phyloP scores from a whole-genome alignment of 1,140 invertebrate genomes.

The Cherax quadricarinatus region DNA sequence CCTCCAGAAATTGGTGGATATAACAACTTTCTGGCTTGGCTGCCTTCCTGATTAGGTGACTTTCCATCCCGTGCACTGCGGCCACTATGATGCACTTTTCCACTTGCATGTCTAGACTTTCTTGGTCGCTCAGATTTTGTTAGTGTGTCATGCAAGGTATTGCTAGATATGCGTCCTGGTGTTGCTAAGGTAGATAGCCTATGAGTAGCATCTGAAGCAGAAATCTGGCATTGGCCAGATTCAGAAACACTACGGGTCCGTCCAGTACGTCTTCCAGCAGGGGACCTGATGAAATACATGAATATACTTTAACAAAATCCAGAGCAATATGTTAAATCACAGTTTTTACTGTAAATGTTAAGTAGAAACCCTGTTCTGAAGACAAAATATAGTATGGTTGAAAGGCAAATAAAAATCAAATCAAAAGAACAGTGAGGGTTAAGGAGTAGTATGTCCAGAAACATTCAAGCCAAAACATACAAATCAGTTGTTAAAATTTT shows the following conservation, averaged over 20 bases:
- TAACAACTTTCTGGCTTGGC: slow-evolving; percentile 24
- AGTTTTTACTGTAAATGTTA: not conserved
- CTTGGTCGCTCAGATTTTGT: slow-evolving; percentile 32
- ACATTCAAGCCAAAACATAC: too few species aligned
- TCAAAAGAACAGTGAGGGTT: too few species aligned
- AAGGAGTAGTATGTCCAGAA: too few species aligned
- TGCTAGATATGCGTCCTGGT: slow-evolving; percentile 40
- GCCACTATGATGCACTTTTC: slow-evolving; percentile 37
- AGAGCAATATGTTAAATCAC: too few species aligned
- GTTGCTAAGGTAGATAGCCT: slow-evolving; percentile 46
- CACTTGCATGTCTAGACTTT: slow-evolving; percentile 52
- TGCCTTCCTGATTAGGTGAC: slow-evolving; percentile 28
- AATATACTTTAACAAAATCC: not conserved
- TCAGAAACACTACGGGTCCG: slow-evolving; percentile 61
- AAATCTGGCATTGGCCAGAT: slow-evolving; percentile 36
- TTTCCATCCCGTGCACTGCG: slow-evolving; percentile 34
- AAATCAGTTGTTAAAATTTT: too few species aligned
- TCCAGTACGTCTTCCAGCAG: slow-evolving; percentile 40
- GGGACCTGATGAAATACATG: slow-evolving; percentile 33
- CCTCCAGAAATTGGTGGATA: slow-evolving; percentile 5
- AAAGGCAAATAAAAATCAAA: not conserved
- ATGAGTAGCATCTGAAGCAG: slow-evolving; percentile 8
- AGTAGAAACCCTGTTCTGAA: not conserved
- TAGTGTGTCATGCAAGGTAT: slow-evolving; percentile 26
- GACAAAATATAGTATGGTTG: not conserved